Evolutionary conservation across 53 echinoderm and acorn worm species (phyloP), one percentile per base, ranked within the genome.

Genomic region (Hippasteria phrygiana): DNA sequence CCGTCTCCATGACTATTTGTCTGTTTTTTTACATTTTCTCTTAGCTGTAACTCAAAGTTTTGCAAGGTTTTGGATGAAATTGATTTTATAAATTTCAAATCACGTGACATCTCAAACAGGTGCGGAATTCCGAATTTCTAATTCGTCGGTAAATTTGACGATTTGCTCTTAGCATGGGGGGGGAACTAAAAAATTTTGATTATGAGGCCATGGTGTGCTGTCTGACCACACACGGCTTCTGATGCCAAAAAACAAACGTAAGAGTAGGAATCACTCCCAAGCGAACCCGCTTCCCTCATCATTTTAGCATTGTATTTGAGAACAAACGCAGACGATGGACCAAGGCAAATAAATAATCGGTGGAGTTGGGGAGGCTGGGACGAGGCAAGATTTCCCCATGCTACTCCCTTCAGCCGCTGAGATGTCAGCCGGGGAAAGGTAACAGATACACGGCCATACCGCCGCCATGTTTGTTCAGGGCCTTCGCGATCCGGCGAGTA

Each of bases 301-400:
- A 85, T 85, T 85, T 85, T 85, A 85, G 85, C 64, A 85, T 85
- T 69, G 85, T 85, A 71, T 85, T 85, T 85, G 85, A 85, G 85
- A 38, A 85, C 85, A 85, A 85, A 85, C 85, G 70, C 69, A 85
- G 85, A 85, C 85, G 85, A 85, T 85, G 85, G 85, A 34, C 35
- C 70, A 29, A 51, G 71, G 85, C 85, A 85, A 85, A 85, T 85
- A 85, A 85, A 85, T 85, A 85, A 71, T 85, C 70, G 69, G 35
- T 71, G 32, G 17, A 43, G 48, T 48, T 22, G 50, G 64, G 59
- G 62, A 35, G 38, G 79, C 26, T 39, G 59, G 62, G 79, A 62
- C 78, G 56, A 27, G 56, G 55, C 53, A 11, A 42, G 37, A 56
- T 20, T 36, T 22, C 4, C 38, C 46, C 54, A n/a, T 17, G 54